Conservation (phyloP, 2,888 invertebrate species). For the Caenorhabditis macrosperma region DNA sequence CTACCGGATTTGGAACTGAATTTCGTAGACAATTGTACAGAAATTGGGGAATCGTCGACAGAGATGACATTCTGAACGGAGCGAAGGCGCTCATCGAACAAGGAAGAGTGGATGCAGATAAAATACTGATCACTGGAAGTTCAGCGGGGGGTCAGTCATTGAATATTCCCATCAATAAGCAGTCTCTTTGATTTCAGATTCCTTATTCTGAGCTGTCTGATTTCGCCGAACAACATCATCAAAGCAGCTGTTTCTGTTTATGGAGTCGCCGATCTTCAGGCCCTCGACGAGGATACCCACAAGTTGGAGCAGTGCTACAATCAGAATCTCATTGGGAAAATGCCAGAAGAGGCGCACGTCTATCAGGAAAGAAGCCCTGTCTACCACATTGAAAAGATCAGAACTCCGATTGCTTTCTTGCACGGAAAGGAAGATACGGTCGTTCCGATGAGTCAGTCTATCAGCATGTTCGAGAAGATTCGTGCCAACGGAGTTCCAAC, state of each 20-base stretch:
- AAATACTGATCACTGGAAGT: slow-evolving; percentile 81
- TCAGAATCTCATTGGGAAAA: slow-evolving; percentile 79
- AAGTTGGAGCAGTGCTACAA: slow-evolving; percentile 82
- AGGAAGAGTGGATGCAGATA: slow-evolving; percentile 79
- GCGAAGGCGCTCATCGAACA: slow-evolving; percentile 79
- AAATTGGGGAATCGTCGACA: slow-evolving; percentile 81
- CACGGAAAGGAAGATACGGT: slow-evolving; percentile 81
- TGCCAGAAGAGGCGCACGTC: slow-evolving; percentile 65
- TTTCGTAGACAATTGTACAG: slow-evolving; percentile 79
- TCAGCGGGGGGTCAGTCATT: slow-evolving; percentile 77
- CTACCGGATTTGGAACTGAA: slow-evolving; percentile 81
- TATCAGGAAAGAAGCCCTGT: slow-evolving; percentile 80
- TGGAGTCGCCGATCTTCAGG: slow-evolving; percentile 81
- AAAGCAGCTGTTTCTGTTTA: slow-evolving; percentile 81
- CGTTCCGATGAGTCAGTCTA: slow-evolving; percentile 81
- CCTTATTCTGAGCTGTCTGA: slow-evolving; percentile 68
- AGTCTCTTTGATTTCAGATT: slow-evolving; percentile 54
- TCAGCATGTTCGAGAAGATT: slow-evolving; percentile 81
- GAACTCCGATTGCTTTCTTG: slow-evolving; percentile 81
- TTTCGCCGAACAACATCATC: slow-evolving; percentile 78
- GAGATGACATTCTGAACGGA: slow-evolving; percentile 81
- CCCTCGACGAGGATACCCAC: slow-evolving; percentile 80
- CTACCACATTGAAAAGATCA: slow-evolving; percentile 80
- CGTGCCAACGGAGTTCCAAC: slow-evolving; percentile 80
- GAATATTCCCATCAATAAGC: not conserved